phyloP scores from a whole-genome alignment of 2,888 invertebrate species.

The Drosophila mayaguana region DNA sequence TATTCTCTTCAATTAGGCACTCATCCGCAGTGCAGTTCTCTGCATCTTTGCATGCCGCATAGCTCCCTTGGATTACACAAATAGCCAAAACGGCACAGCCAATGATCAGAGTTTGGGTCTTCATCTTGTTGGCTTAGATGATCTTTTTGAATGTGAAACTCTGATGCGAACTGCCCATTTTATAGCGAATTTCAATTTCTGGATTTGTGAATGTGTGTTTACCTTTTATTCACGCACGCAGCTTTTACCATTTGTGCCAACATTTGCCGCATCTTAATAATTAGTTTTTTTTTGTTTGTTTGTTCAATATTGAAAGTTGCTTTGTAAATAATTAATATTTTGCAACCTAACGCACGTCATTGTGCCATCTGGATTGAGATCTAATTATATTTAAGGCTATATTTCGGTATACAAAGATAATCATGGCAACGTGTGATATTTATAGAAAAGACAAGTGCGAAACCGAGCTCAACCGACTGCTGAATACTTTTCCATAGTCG shows the following conservation, averaged over 20 bases:
- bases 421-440: neutral
- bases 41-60: neutral
- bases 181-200: slow-evolving; percentile 11
- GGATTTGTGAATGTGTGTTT: neutral
- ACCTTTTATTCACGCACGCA: neutral
- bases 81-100: slow-evolving; percentile 19
- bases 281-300: neutral
- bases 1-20: neutral
- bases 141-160: slow-evolving; percentile 1
- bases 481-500: neutral
- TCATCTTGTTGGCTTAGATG: slow-evolving; percentile 9
- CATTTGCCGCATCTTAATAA: neutral
- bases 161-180: neutral
- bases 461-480: neutral
- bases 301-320: slow-evolving; percentile 6
- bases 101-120: slow-evolving; percentile 13
- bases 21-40: neutral
- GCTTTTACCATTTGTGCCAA: slow-evolving; percentile 1
- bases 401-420: neutral
- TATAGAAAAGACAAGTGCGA: neutral
- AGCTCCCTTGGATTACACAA: slow-evolving; percentile 2
- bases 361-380: neutral
- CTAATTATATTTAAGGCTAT: neutral
- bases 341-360: neutral
- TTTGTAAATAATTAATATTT: neutral